These are phyloP conservation scores for Colossoma macropomum DNA, from an alignment of 2,113 vertebrate species.

Conservation along the genomic window DNA sequence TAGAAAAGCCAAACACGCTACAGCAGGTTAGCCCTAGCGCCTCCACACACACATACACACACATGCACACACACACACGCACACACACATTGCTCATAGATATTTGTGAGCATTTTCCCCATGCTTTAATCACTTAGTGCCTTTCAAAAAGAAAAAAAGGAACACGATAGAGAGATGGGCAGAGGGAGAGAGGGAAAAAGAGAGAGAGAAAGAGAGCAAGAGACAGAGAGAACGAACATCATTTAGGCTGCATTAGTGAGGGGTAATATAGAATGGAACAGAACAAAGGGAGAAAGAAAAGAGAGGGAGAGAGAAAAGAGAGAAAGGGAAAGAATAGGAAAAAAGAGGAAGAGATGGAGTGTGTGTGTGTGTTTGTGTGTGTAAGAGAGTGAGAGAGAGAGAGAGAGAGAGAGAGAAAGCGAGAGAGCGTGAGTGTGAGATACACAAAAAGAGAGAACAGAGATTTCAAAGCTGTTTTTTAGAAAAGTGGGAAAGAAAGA, in stretches of 20 bases:
- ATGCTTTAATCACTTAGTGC: constrained; percentile 21
- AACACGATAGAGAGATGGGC: constrained; percentile 42
- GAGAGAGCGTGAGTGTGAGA: constrained; percentile 9
- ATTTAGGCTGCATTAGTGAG: constrained; percentile 12
- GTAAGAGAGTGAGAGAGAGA: too few species aligned
- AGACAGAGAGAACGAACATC: constrained; percentile 27
- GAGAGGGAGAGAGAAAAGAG: constrained; percentile 54
- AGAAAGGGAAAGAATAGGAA: background rate
- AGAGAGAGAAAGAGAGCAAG: background rate
- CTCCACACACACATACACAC: background rate
- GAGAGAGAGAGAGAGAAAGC: too few species aligned
- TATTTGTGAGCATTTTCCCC: constrained; percentile 25
- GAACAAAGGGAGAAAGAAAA: constrained; percentile 31
- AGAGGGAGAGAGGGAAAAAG: background rate
- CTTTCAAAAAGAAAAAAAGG: constrained; percentile 46
- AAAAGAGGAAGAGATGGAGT: constrained; percentile 41
- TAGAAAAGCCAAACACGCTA: constrained; percentile 22
- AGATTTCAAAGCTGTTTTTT: too few species aligned
- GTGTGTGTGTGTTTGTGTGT: too few species aligned
- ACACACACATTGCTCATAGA: constrained; percentile 20
- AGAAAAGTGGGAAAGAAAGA: constrained; percentile 51
- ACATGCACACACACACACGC: background rate
- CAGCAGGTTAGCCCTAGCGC: constrained; percentile 19
- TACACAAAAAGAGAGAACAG: too few species aligned
- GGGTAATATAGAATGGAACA: background rate